Percentiles rank a stretch among this genome's conserved stretches.
These are phyloP conservation scores for Pemphigus obesinymphae DNA, from an alignment of 1,140 invertebrate species.

Conservation along the genomic window DNA sequence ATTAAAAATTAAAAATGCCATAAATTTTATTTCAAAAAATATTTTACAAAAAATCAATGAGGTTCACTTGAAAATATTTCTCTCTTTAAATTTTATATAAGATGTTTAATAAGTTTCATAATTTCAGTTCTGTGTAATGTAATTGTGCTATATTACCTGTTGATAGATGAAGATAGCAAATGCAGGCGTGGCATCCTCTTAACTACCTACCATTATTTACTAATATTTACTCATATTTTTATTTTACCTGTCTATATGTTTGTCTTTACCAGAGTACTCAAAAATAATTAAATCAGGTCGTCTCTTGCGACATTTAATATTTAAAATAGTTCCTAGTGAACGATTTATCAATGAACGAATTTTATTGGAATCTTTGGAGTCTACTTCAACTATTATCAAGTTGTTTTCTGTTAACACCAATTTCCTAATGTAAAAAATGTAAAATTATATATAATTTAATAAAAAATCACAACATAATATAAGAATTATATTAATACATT, in stretches of 20 bases:
- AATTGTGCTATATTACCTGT: no score
- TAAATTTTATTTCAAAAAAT: no score
- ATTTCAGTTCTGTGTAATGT: no score
- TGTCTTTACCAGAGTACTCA: background rate
- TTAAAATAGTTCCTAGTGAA: constrained; percentile 6
- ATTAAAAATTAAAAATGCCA: no score
- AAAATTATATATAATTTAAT: background rate
- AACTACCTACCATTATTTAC: no score
- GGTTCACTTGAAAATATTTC: no score
- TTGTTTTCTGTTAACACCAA: constrained; percentile 16
- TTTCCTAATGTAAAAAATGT: constrained; percentile 2
- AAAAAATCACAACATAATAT: background rate
- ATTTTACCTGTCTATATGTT: background rate
- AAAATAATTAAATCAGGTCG: constrained; percentile 5
- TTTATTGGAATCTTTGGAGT: constrained; percentile 30
- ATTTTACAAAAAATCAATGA: no score
- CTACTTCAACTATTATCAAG: constrained; percentile 13
- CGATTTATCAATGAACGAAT: constrained; percentile 24
- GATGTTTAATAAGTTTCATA: no score
- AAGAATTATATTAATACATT: background rate
- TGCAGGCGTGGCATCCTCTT: no score
- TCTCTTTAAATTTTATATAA: no score
- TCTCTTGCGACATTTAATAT: constrained; percentile 19
- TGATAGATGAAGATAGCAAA: no score
- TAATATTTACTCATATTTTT: no score